phyloP scores from a whole-genome alignment of 2,797 vertebrate species.

The Allochrocebus solatus region DNA sequence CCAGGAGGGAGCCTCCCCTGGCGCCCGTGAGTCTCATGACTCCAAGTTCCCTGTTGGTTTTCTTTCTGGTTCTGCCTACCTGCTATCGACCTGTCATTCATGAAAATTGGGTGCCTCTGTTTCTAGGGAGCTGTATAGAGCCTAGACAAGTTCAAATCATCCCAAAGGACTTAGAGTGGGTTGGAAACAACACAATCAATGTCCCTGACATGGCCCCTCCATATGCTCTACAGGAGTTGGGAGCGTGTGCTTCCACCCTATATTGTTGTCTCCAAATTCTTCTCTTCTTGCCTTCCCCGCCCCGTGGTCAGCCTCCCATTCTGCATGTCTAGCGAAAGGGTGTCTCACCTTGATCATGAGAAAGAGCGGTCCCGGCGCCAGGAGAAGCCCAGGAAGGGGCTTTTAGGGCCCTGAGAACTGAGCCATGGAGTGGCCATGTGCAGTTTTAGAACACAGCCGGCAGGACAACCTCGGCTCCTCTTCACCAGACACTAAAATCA shows the following conservation, averaged over 20 bases:
- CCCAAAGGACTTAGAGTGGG: not conserved
- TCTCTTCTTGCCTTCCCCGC: not conserved
- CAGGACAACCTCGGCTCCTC: not conserved
- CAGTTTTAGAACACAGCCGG: not conserved
- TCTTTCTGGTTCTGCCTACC: not conserved
- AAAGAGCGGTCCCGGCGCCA: not conserved
- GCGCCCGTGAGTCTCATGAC: not conserved
- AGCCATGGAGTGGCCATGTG: too few species aligned
- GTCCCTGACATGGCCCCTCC: not conserved
- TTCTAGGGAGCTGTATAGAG: not conserved
- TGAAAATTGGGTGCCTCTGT: not conserved
- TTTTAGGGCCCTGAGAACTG: not conserved
- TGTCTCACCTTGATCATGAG: not conserved
- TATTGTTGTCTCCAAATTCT: not conserved
- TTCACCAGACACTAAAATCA: not conserved
- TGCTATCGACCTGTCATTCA: not conserved
- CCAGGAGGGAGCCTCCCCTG: not conserved
- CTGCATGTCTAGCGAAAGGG: not conserved
- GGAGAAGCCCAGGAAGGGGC: not conserved
- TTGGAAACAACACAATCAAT: not conserved
- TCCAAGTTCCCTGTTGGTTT: not conserved
- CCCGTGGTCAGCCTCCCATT: not conserved
- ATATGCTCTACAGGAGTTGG: not conserved
- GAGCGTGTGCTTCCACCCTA: rapidly evolving
- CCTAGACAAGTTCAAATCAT: not conserved